Evolutionary conservation across 2,797 vertebrate genomes (phyloP), one percentile per base, ranked within the genome.

Genomic region (Lindbergichthys nudifrons): DNA sequence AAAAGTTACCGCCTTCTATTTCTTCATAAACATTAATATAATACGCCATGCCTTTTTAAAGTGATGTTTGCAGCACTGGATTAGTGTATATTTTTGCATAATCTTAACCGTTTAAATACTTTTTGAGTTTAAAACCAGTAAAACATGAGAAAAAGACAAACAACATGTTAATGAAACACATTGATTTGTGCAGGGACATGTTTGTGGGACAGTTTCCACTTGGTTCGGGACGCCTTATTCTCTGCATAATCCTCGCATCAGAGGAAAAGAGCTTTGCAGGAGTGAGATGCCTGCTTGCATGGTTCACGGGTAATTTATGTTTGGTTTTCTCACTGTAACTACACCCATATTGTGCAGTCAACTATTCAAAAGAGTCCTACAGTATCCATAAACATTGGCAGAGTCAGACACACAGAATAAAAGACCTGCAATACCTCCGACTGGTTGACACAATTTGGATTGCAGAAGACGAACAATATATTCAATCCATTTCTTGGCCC

Each of bases 401-500:
- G 80, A 88, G 83, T 86, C 73, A 87, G 80, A 82, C 73, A 73
- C 65, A 16, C 50, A 5, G 77, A 87, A 90, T 85, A 79, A 88
- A 89, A 86, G 78, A 88, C 79, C 87, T 77, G 86, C 87, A 85
- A 84, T 85, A 85, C 80, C 83, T 91, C 77, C 87, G 85, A 88
- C 87, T 70, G 84, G 80, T 87, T 91, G 83, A 92, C 89, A 93
- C 87, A 85, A 81, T 92, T 91, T 91, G 84, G 87, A 90, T 89
- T 83, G 79, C 81, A 83, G 83, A 87, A 87, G 89, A 89, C 67
- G 75, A 93, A 91, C 87, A 87, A 91, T 92, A 88, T 90, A 89
- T 94, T 90, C 89, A 94, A 92, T 94, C 88, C 90, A 87, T 92
- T 94, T 90, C 88, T 94, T 93, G 92, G 90, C 92, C 82, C 59